Percentiles rank a stretch among this genome's conserved stretches.
phyloP scores from a whole-genome alignment of 2,888 invertebrate genomes.

The Agrotis ipsilon region DNA sequence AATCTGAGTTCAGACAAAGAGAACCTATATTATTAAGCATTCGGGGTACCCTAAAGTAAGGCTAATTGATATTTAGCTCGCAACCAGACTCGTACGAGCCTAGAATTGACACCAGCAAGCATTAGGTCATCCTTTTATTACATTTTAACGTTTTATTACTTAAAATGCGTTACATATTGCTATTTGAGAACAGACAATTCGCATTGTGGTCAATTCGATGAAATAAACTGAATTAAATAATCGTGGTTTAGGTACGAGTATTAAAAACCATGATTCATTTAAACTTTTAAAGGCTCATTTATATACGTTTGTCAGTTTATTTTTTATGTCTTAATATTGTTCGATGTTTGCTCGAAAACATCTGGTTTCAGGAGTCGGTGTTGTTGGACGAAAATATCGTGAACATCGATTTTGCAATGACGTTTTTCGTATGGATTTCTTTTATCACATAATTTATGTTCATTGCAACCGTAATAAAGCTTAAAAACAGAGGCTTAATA shows the following conservation, averaged over 20 bases:
- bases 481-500: conserved; percentile 4
- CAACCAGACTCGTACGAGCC: conserved; percentile 8
- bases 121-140: conserved; percentile 27
- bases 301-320: conserved; percentile 31
- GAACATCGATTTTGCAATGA: not conserved
- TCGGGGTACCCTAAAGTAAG: conserved; percentile 2
- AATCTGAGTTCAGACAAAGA: not conserved
- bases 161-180: conserved; percentile 9
- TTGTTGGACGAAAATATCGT: conserved; percentile 22
- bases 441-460: conserved; percentile 9
- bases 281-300: conserved; percentile 34
- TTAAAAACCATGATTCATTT: conserved; percentile 38
- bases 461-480: conserved; percentile 1
- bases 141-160: not conserved
- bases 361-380: conserved; percentile 25
- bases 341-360: conserved; percentile 20
- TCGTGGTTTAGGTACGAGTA: conserved; percentile 25
- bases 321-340: conserved; percentile 26
- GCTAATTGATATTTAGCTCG: conserved; percentile 23
- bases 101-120: conserved; percentile 12
- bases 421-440: not conserved
- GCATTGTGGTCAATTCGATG: conserved; percentile 37
- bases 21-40: not conserved
- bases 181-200: conserved; percentile 21
- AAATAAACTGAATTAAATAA: conserved; percentile 20